Evolutionary conservation across 2,113 vertebrate genomes (phyloP), one percentile per base, ranked within the genome.

Genomic region (Carettochelys insculpta): DNA sequence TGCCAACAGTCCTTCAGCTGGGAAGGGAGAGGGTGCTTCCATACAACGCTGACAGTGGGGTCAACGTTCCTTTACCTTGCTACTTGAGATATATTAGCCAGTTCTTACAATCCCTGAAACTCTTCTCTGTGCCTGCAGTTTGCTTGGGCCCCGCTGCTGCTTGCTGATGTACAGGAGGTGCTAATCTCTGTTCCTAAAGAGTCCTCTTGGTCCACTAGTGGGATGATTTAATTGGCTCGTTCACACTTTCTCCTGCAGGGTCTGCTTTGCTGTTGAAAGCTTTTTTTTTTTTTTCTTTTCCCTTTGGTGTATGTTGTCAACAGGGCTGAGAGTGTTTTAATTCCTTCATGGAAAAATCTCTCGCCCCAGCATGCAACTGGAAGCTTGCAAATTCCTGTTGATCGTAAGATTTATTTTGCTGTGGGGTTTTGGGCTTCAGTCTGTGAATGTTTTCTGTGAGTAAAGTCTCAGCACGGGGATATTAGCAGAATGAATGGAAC

Each of bases 211-310:
- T 95, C 90, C 85, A 92, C 45, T 95, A 92, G 95, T 88, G 94
- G 86, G 77, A 86, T 90, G 94, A 71, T 94, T 97, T 97, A 96
- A 97, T 96, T 97, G 94, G 89, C 94, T 95, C 94, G 93, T 96
- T 97, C 95, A 88, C 95, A 95, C 94, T 96, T 95, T 94, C 94
- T 94, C 78, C 85, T 52, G 79, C 95, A 90, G 90, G 76, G 78
- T 92, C 85, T 52, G 71, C 92, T 83, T 94, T 27, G 24, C 71
- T 75, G 24, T 95, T 17, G 87, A 90, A 92, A 90, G 89, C 93
- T 94, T 92, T 90, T 89, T 94, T 58, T 82, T 25, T 77, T 48
- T 11, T 47, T 77, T 48, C 6, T 47, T 81, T 41, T 24, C 14
- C 83, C 11, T 11, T 80, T 82, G 87, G 94, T 86, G 91, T 83